Evolutionary conservation across 2,797 vertebrate genomes (phyloP).

Genomic region (Microctenopoma stevenorrisi): DNA sequence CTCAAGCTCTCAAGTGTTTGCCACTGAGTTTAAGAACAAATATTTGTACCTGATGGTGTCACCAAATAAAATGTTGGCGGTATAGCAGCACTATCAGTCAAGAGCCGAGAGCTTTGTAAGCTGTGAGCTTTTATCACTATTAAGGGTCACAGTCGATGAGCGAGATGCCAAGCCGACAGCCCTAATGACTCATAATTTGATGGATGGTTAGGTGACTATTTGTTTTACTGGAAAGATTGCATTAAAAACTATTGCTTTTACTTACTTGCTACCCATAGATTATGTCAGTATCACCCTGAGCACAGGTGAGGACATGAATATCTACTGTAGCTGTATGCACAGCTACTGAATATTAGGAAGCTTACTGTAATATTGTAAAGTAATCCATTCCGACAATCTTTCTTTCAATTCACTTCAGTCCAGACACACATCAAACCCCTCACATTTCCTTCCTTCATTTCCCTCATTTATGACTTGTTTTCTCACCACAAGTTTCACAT

Average conservation of each 20-base stretch:
- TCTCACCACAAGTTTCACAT: slow-evolving; percentile 25
- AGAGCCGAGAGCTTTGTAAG: not conserved
- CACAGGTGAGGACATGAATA: slow-evolving; percentile 8
- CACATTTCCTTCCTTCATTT: not conserved
- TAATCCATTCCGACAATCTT: not conserved
- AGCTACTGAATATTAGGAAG: not conserved
- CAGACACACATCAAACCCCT: not conserved
- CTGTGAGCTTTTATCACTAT: slow-evolving; percentile 14
- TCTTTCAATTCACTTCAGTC: not conserved
- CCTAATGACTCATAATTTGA: slow-evolving; percentile 18
- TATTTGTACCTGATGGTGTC: slow-evolving; percentile 1
- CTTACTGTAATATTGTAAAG: slow-evolving; percentile 1
- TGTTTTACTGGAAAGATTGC: slow-evolving; percentile 10
- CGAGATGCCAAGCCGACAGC: slow-evolving; percentile 4
- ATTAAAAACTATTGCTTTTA: slow-evolving; percentile 15
- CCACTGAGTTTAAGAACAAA: not conserved
- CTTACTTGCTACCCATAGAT: not conserved
- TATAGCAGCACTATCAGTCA: slow-evolving; percentile 4
- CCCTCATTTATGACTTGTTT: not conserved
- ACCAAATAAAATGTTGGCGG: slow-evolving; percentile 9
- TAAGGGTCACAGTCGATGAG: slow-evolving; percentile 22
- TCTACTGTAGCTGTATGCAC: not conserved
- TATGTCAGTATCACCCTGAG: not conserved
- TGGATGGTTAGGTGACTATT: slow-evolving; percentile 6
- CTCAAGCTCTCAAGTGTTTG: too few relatives aligned